Base-by-base conservation (phyloP, 2,888 invertebrate species). In the Xestoiulus laeticollis region DNA sequence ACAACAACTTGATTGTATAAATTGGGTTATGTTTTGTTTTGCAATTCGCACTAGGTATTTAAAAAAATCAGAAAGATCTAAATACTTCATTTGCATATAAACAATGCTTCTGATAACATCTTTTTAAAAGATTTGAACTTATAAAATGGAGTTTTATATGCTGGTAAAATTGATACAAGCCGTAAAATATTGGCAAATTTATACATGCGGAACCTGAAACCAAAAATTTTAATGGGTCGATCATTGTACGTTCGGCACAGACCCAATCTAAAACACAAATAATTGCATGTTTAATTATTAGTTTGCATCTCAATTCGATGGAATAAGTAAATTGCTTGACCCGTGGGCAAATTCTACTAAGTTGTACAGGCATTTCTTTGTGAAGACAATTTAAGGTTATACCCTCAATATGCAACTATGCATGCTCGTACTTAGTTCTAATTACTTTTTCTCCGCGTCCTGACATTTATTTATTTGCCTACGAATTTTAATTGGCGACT, bases 311-410 rank as follows among this genome's bases (percentile, higher is more conserved):
- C 26, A 78, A 26, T 78, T 78, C 78, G 78, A 78, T 30, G 78
- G 30, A 78, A 30, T 78, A 30, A 38, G 78, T 26, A 78, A 68
- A 78, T 78, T 78, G 30, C 30, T 78, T 78, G 78, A 78, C 78
- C 78, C 14, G 78, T 78, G 14, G 78, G 78, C 78, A 78, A 78
- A 14, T 78, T 78, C 30, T 78, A 16, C 78, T 78, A 30, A 78
- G 78, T 30, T 14, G 78, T 12, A 26, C 26, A 26, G 30, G 78
- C 30, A 16, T n/a, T n/a, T n/a, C n/a, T 30, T 78, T 78, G 78
- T 30, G 30, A 78, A 78, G 78, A 78, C 78, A 30, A 78, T 78
- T 78, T 78, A 78, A 78, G 78, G 78, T 78, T 78, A 78, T 78
- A 30, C 78, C 30, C 78, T 78, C 78, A 78, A 78, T 78, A 78